These are phyloP conservation scores for Hemicordylus capensis DNA, from an alignment of 2,113 vertebrate genomes.

Conservation along the genomic window DNA sequence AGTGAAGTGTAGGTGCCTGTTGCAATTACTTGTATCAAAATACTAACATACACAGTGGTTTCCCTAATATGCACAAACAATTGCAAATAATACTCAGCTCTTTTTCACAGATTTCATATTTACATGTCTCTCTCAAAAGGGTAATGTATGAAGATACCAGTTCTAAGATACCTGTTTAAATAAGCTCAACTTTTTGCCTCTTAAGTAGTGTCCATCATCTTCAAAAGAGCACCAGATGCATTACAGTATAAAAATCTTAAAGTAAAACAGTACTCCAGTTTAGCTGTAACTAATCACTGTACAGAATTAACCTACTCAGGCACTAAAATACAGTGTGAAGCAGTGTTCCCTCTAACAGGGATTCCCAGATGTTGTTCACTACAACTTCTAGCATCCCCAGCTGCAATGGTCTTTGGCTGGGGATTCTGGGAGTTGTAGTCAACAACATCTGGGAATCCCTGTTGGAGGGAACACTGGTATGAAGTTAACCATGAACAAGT, in stretches of 20 bases:
- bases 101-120: neutral
- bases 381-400: too few species aligned
- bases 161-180: neutral
- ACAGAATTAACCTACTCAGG: neutral
- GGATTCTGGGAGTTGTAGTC: too few species aligned
- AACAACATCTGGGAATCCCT: too few species aligned
- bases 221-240: neutral
- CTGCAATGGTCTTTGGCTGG: too few species aligned
- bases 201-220: neutral
- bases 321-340: neutral
- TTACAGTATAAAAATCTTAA: neutral
- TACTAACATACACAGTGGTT: too few species aligned
- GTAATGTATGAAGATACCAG: neutral
- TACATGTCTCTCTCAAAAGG: neutral
- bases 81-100: too few species aligned
- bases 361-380: too few species aligned
- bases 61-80: too few species aligned
- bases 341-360: too few species aligned
- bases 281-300: slow-evolving; percentile 14
- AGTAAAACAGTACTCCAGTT: neutral
- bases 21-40: too few species aligned
- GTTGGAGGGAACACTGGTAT: too few species aligned
- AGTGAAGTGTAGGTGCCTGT: too few species aligned
- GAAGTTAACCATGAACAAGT: accelerated
- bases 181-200: neutral